Base-by-base conservation (phyloP, 2,888 invertebrate species). In the Halocaridina rubra region DNA sequence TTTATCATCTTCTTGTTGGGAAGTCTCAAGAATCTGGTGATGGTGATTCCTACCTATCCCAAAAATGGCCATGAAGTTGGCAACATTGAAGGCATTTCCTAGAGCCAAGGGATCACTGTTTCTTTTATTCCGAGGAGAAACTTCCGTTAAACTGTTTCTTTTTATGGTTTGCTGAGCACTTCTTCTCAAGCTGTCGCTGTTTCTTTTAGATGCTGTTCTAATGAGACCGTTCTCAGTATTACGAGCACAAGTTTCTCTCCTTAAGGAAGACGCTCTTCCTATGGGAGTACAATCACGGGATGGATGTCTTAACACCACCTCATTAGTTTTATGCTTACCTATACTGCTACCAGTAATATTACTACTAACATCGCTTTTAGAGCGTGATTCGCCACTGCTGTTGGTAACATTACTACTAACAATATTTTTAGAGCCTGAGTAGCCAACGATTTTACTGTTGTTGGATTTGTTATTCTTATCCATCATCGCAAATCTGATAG, bases 401-500 rank as follows among this genome's bases (percentile, higher is more conserved):
- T n/a, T n/a, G n/a, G n/a, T n/a, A n/a, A n/a, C n/a, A n/a, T n/a
- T n/a, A n/a, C n/a, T n/a, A n/a, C n/a, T n/a, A n/a, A n/a, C n/a
- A n/a, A n/a, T n/a, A n/a, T n/a, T n/a, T n/a, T n/a, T n/a, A n/a
- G n/a, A n/a, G n/a, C n/a, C n/a, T n/a, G n/a, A n/a, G n/a, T n/a
- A n/a, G n/a, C n/a, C n/a, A n/a, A 53, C 3, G 3, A 53, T 69
- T n/a, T 69, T 69, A 7, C 24, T 53, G 53, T 30, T 29, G n/a
- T 69, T 69, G 22, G 61, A 33, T 8, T 64, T 64, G 16, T 29
- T 5, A 8, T 53, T 29, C 10, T 24, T 8, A 3, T 22, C 24
- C 29, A 29, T 33, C 81, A 75, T 75, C 24, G 81, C 81, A 8
- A 74, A 7, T 7, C 64, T 61, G 64, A 81, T 64, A 27, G 81